Percentiles rank a stretch among this genome's conserved stretches.
phyloP scores from a whole-genome alignment of 2,113 vertebrate genomes.

The Anoura caudifer region DNA sequence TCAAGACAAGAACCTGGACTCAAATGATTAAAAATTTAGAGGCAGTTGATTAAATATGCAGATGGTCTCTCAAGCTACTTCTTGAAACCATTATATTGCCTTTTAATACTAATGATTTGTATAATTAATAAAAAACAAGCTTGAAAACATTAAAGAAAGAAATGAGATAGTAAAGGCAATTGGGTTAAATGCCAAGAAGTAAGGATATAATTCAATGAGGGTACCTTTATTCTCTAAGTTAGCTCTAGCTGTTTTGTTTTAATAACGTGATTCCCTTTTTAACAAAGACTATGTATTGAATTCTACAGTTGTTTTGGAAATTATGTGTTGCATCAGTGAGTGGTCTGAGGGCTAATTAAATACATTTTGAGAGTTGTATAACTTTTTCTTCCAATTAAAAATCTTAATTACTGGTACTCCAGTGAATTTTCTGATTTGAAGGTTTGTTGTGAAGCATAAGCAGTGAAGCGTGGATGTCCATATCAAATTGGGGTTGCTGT shows the following conservation, averaged over 20 bases:
- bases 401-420: slow-evolving; percentile 49
- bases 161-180: slow-evolving; percentile 76
- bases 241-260: slow-evolving; percentile 68
- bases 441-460: slow-evolving; percentile 48
- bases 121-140: slow-evolving; percentile 85
- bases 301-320: slow-evolving; percentile 34
- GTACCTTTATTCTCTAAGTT: slow-evolving; percentile 60
- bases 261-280: slow-evolving; percentile 55
- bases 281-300: slow-evolving; percentile 29
- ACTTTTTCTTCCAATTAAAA: slow-evolving; percentile 63
- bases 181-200: slow-evolving; percentile 76
- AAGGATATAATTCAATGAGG: slow-evolving; percentile 69
- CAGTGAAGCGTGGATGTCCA: slow-evolving; percentile 34
- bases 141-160: slow-evolving; percentile 79
- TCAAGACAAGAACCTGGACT: slow-evolving; percentile 87
- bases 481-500: background rate
- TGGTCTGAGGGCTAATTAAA: slow-evolving; percentile 59
- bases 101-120: slow-evolving; percentile 89
- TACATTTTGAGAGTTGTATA: slow-evolving; percentile 56
- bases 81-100: slow-evolving; percentile 87
- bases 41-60: slow-evolving; percentile 88
- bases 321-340: slow-evolving; percentile 9
- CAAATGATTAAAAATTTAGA: slow-evolving; percentile 89
- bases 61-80: slow-evolving; percentile 86
- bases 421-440: slow-evolving; percentile 59